Evolutionary conservation across 2,113 vertebrate genomes (phyloP).

Genomic region (Macrotus californicus): DNA sequence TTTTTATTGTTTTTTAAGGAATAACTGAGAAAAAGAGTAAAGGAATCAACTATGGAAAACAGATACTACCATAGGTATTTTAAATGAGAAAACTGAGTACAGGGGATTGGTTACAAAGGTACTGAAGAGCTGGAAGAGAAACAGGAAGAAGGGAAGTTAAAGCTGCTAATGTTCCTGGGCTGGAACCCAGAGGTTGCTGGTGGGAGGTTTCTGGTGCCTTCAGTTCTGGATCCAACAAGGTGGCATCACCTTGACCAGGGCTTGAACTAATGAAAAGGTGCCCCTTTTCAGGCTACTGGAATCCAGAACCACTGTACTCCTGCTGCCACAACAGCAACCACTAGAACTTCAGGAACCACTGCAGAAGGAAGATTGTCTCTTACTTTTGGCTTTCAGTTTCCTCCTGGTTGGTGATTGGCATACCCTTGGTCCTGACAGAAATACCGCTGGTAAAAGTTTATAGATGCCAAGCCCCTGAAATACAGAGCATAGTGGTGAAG

Average conservation of each 20-base stretch:
- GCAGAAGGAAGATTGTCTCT: neutral
- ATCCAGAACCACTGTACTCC: neutral
- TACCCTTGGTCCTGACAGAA: neutral
- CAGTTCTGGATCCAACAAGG: neutral
- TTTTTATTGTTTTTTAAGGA: neutral
- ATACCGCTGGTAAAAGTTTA: neutral
- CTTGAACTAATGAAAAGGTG: neutral
- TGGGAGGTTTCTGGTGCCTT: neutral
- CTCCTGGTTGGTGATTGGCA: neutral
- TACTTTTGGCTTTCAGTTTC: neutral
- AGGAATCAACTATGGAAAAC: neutral
- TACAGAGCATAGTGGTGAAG: neutral
- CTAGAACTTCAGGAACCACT: neutral
- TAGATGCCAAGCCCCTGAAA: neutral
- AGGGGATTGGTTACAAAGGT: neutral
- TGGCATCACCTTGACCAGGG: neutral
- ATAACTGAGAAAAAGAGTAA: neutral
- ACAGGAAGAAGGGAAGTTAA: neutral
- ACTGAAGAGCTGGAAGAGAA: neutral
- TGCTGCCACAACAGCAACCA: neutral
- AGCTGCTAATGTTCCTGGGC: neutral
- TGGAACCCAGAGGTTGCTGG: neutral
- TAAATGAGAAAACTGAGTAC: neutral
- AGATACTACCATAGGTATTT: neutral
- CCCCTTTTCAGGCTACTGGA: neutral